These are phyloP conservation scores for Magallana angulata DNA, from an alignment of 1,140 invertebrate genomes.

Conservation along the genomic window DNA sequence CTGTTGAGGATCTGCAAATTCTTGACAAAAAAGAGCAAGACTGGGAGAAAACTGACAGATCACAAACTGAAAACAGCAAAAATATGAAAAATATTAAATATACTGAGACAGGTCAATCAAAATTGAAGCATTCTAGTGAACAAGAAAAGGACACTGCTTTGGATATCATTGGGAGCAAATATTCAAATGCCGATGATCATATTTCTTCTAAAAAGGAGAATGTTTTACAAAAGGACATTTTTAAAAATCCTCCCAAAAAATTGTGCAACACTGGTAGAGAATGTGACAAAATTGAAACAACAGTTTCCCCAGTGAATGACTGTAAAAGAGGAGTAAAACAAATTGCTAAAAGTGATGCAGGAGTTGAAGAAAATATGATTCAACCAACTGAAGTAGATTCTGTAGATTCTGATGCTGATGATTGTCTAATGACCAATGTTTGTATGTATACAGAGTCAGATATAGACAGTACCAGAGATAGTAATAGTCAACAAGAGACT, in stretches of 20 bases:
- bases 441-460: not conserved
- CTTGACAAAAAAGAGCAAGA: not conserved
- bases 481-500: not conserved
- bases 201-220: not conserved
- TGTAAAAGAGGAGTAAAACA: not conserved
- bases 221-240: not conserved
- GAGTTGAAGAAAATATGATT: not conserved
- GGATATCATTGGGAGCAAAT: no score
- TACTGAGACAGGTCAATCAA: not conserved
- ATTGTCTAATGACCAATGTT: not conserved
- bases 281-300: not conserved
- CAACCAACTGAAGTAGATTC: not conserved
- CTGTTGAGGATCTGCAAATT: not conserved
- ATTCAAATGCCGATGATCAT: no score
- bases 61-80: not conserved
- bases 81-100: not conserved
- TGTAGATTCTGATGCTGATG: not conserved
- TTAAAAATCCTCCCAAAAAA: not conserved
- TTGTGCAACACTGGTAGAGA: not conserved
- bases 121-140: not conserved
- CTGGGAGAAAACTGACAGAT: not conserved
- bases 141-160: not conserved
- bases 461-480: not conserved
- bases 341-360: not conserved
- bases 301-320: not conserved